Conservation (phyloP, 2,797 vertebrate species). For the Phoebastria nigripes region DNA sequence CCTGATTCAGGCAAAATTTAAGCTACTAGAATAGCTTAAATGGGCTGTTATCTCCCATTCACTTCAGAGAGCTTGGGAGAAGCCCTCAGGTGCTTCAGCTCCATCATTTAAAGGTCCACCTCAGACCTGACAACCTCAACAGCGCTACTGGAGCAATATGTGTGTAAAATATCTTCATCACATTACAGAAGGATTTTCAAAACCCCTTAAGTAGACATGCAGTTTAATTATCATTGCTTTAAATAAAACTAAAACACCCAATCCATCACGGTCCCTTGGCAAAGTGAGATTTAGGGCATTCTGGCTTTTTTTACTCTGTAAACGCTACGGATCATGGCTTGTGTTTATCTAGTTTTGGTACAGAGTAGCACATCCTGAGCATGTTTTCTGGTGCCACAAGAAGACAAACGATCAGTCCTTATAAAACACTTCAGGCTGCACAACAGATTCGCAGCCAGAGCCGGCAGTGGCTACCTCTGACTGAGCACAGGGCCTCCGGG, state of each 20-base stretch:
- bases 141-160: not conserved
- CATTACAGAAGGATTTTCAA: not conserved
- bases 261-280: rapidly evolving
- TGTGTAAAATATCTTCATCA: not conserved
- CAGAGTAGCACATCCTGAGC: not conserved
- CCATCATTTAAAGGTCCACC: not conserved
- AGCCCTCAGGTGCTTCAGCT: not conserved
- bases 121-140: not conserved
- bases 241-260: not conserved
- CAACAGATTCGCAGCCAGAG: not conserved
- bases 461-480: rapidly evolving
- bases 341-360: not conserved
- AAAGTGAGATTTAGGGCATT: not conserved
- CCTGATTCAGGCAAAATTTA: not conserved
- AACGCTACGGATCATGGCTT: not conserved
- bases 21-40: not conserved
- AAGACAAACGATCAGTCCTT: rapidly evolving
- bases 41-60: not conserved
- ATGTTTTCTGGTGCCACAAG: not conserved
- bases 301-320: not conserved
- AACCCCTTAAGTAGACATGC: not conserved
- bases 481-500: rapidly evolving
- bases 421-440: not conserved
- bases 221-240: not conserved
- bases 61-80: not conserved